A percentile compares a stretch with the other conserved stretches of the same genome.
Conservation (phyloP, 64 coral and sea anemone species). For the Anthopleura sola region DNA sequence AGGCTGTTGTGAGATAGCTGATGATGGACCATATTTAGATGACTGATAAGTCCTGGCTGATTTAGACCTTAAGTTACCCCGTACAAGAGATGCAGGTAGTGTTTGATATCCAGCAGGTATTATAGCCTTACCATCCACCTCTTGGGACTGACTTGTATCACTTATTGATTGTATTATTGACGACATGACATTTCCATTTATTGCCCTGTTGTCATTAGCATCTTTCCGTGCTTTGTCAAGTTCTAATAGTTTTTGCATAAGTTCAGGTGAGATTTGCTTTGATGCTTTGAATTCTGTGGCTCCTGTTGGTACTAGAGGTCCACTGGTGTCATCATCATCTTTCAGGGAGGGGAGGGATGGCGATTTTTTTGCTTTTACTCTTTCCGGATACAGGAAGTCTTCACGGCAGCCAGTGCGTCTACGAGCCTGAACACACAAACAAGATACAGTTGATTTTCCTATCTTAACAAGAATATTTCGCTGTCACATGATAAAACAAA, state of each 20-base stretch:
- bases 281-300: slow-evolving; percentile 38
- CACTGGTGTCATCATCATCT: slow-evolving; percentile 36
- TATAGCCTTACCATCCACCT: slow-evolving; percentile 5
- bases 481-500: too few relatives aligned
- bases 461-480: too few relatives aligned
- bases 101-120: background rate
- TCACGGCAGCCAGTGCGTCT: slow-evolving; percentile 84
- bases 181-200: slow-evolving; percentile 6
- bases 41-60: slow-evolving; percentile 84
- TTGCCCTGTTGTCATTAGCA: slow-evolving; percentile 20
- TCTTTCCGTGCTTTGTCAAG: slow-evolving; percentile 84
- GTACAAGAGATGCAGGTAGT: slow-evolving; percentile 58
- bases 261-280: slow-evolving; percentile 87
- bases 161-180: slow-evolving; percentile 1
- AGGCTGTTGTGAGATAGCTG: slow-evolving; percentile 25
- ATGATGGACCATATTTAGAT: slow-evolving; percentile 42
- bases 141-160: slow-evolving; percentile 3
- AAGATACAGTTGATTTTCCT: background rate
- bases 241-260: slow-evolving; percentile 96
- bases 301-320: slow-evolving; percentile 26
- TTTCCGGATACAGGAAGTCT: slow-evolving; percentile 87
- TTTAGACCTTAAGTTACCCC: slow-evolving; percentile 86
- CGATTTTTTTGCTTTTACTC: slow-evolving; percentile 46
- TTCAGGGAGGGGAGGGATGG: slow-evolving; percentile 32
- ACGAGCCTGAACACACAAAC: slow-evolving; percentile 57